Conservation (phyloP, 2,797 vertebrate species). For the Spinibarbus caldwelli region DNA sequence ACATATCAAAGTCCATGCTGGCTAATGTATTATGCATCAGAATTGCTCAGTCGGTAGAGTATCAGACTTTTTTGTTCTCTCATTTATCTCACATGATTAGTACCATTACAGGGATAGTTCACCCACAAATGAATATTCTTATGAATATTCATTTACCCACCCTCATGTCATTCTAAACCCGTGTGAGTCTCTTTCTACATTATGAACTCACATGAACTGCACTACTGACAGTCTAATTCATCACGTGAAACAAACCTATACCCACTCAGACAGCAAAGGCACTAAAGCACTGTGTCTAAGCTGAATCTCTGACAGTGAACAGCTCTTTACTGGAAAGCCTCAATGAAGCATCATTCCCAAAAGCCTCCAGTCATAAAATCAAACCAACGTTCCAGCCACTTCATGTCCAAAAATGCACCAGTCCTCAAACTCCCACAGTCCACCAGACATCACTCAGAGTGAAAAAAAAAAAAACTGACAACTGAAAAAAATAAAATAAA, state of each 20-base stretch:
- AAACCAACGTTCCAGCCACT: neutral
- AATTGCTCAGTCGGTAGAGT: neutral
- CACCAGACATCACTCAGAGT: no score
- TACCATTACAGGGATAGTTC: neutral
- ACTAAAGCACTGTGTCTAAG: neutral
- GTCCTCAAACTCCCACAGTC: neutral
- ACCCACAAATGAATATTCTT: neutral
- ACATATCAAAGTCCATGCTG: conserved; percentile 11
- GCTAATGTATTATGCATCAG: conserved; percentile 14
- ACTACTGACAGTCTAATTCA: neutral
- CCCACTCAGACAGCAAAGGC: neutral
- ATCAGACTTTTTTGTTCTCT: neutral
- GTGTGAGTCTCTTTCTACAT: neutral
- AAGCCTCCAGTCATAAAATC: neutral
- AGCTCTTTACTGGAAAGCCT: conserved; percentile 7
- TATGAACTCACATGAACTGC: neutral
- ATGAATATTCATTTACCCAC: neutral
- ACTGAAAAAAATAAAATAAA: no score
- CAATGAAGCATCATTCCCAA: neutral
- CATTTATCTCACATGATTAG: conserved; percentile 5
- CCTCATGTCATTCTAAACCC: neutral
- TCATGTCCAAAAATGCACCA: neutral
- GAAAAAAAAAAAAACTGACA: no score
- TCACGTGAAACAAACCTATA: neutral
- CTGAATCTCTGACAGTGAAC: neutral